Conservation (phyloP, 2,888 invertebrate species). For the Polydrusus cervinus region DNA sequence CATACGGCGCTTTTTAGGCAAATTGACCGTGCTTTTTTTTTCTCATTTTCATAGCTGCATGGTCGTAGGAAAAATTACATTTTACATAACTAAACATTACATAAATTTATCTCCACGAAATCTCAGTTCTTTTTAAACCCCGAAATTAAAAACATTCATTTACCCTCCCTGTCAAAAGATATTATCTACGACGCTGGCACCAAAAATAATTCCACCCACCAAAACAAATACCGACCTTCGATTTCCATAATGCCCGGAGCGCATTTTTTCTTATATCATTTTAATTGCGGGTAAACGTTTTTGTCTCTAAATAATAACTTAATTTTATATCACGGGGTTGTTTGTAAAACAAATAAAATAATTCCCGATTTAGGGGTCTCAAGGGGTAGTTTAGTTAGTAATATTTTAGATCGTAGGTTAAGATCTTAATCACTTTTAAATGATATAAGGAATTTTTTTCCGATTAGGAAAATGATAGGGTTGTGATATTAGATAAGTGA, state of each 20-base stretch:
- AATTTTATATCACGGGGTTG: slow-evolving; percentile 39
- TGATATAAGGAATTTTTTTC: slow-evolving; percentile 42
- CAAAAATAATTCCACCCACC: slow-evolving; percentile 2
- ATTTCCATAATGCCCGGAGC: slow-evolving; percentile 33
- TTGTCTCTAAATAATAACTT: slow-evolving; percentile 39
- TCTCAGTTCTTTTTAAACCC: neutral
- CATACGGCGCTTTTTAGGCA: too few species aligned
- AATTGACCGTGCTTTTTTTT: too few species aligned
- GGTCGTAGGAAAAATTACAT: too few species aligned
- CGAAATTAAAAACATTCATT: neutral
- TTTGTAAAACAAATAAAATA: slow-evolving; percentile 41
- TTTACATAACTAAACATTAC: neutral
- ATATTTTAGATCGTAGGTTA: neutral
- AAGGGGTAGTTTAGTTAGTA: slow-evolving; percentile 34
- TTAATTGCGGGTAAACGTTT: slow-evolving; percentile 40
- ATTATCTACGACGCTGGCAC: neutral
- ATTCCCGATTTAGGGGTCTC: slow-evolving; percentile 30
- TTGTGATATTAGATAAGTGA: slow-evolving; percentile 2
- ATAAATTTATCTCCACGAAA: neutral
- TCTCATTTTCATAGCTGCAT: too few species aligned
- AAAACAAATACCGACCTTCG: neutral
- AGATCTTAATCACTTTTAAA: slow-evolving; percentile 50
- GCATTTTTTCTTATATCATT: slow-evolving; percentile 29
- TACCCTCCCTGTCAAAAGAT: neutral
- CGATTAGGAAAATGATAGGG: slow-evolving; percentile 34